These are phyloP conservation scores for Phalloptychus januarius DNA, from an alignment of 2,797 vertebrate genomes.

Conservation along the genomic window DNA sequence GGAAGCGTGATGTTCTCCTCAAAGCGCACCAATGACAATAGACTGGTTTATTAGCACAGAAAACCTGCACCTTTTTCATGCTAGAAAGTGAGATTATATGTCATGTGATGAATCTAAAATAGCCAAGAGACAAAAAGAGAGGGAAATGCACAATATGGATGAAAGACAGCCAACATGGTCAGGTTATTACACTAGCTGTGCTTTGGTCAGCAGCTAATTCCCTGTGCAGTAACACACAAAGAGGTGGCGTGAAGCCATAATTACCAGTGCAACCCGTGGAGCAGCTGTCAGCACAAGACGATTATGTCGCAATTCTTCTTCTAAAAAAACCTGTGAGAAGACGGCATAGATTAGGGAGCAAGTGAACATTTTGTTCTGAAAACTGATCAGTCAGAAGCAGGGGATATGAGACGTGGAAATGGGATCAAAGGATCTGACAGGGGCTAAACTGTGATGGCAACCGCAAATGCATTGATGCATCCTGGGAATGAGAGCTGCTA, in stretches of 20 bases:
- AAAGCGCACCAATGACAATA: not conserved
- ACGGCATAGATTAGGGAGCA: not conserved
- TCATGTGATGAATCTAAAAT: slow-evolving; percentile 1
- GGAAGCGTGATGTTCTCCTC: not conserved
- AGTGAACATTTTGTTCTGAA: not conserved
- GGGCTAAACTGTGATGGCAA: not conserved
- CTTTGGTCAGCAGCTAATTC: slow-evolving; percentile 47
- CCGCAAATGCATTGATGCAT: not conserved
- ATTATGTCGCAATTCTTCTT: slow-evolving; percentile 50
- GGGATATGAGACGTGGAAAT: not conserved
- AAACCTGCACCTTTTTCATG: not conserved
- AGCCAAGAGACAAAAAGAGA: slow-evolving; percentile 17
- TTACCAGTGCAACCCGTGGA: slow-evolving; percentile 57
- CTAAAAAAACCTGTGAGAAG: slow-evolving; percentile 7
- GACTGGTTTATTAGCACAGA: slow-evolving; percentile 3
- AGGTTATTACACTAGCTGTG: slow-evolving; percentile 25
- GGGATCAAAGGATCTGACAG: not conserved
- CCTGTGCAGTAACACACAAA: slow-evolving; percentile 50
- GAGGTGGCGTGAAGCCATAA: slow-evolving; percentile 55
- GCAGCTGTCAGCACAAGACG: slow-evolving; percentile 42
- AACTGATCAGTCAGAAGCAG: not conserved
- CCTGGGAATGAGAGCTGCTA: not conserved
- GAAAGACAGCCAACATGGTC: slow-evolving; percentile 31
- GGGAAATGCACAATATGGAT: slow-evolving; percentile 18
- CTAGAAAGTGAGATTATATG: not conserved